phyloP scores from a whole-genome alignment of 2,797 vertebrate genomes.

The Paratrypauchen microcephalus region DNA sequence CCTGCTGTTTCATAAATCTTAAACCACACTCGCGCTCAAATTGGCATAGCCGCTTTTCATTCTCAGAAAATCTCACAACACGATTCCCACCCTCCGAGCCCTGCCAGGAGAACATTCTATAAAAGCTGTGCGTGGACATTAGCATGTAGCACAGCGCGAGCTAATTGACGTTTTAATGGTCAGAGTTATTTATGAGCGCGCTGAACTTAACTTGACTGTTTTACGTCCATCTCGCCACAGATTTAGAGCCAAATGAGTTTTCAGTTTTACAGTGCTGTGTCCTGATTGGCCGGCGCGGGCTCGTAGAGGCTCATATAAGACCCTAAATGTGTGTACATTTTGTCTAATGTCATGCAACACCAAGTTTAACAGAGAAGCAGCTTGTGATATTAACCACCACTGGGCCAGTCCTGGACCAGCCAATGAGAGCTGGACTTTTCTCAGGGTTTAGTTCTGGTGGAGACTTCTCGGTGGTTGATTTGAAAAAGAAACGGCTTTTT shows the following conservation, averaged over 20 bases:
- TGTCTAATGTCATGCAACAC: slow-evolving; percentile 59
- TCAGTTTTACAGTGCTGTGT: slow-evolving; percentile 37
- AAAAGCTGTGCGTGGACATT: slow-evolving; percentile 25
- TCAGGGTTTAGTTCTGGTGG: neutral
- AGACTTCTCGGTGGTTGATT: neutral
- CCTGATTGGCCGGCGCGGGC: slow-evolving; percentile 50
- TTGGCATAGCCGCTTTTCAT: neutral
- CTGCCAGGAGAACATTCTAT: slow-evolving; percentile 10
- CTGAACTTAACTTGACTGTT: slow-evolving; percentile 71
- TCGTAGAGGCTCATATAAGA: slow-evolving; percentile 26
- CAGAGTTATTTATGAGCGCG: slow-evolving; percentile 62
- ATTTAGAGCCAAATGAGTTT: slow-evolving; percentile 52
- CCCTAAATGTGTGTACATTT: slow-evolving; percentile 55
- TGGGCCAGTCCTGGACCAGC: slow-evolving; percentile 1
- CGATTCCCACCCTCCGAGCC: slow-evolving; percentile 16
- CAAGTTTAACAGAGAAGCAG: slow-evolving; percentile 61
- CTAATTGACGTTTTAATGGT: slow-evolving; percentile 55
- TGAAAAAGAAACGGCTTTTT: too few relatives aligned
- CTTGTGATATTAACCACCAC: slow-evolving; percentile 58
- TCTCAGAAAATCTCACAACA: slow-evolving; percentile 7
- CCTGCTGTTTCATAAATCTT: neutral
- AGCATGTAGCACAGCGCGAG: slow-evolving; percentile 26
- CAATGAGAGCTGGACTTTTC: neutral
- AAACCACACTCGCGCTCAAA: neutral
- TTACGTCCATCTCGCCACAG: slow-evolving; percentile 54